Base-by-base conservation (phyloP, 1,140 invertebrate species). In the Rhizoglyphus robini region DNA sequence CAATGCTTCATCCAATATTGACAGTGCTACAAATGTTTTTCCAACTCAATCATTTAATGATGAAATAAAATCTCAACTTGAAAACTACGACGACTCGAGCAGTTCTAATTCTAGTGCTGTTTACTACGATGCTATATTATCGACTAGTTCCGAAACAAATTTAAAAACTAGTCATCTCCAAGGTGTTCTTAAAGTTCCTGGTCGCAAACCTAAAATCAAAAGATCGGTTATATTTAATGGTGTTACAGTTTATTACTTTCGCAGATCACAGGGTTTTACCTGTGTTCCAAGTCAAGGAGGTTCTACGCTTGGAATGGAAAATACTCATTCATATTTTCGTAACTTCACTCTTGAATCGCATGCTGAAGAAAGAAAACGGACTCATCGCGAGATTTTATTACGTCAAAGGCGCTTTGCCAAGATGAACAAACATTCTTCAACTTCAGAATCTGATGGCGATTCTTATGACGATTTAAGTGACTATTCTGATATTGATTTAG, bases 191-290 rank as follows among this genome's bases (percentile, higher is more conserved):
- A 66, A 61, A 58, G 32, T 49, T 62, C 65, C 8, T 47, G 48
- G 41, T 69, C 68, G 60, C 51, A 60, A 57, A 31, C 29, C 48
- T 25, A 29, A 69, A 71, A 32, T 23, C 27, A 78, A 78, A 69
- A n/a, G 78, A 69, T 73, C 72, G 27, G 79, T 97, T 66, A 84
- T 86, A 58, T 98, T 96, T 76, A 86, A 91, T 70, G 85, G 84
- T 69, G 92, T 96, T 0, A 93, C 89, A 29, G 90, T 97, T 0
- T 97, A 85, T 76, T 96, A 96, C 78, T 98, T 98, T 76, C 88
- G 88, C 0, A 78, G 94, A 73, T 82, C 88, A 48, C 94, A 98
- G 80, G 94, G 94, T n/a, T 96, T 96, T 76, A 90, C 90, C 18
- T 96, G 93, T 80, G 90, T 98, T 60, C 94, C 94, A 62, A 95